Evolutionary conservation across 2,797 vertebrate species (phyloP).

Genomic region (Syndactyla subalaris): DNA sequence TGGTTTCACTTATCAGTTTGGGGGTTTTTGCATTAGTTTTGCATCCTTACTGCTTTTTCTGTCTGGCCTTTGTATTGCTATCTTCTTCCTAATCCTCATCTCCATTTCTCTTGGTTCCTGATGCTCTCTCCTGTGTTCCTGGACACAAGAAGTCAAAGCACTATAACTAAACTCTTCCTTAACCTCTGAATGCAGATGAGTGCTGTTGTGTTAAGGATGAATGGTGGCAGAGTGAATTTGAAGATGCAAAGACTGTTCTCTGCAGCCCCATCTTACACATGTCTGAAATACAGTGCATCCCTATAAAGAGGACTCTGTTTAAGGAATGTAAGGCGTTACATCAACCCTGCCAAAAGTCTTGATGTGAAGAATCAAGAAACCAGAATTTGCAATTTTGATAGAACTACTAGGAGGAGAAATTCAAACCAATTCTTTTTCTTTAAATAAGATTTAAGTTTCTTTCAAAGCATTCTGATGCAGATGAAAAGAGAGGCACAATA

Average conservation of each 20-base stretch:
- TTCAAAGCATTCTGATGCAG: background rate
- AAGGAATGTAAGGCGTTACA: background rate
- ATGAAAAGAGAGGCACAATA: background rate
- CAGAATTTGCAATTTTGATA: background rate
- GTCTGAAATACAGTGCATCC: background rate
- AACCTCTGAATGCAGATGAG: background rate
- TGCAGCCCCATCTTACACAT: background rate
- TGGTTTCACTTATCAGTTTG: background rate
- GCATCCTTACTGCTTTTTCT: background rate
- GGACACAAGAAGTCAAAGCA: background rate
- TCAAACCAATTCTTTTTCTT: background rate
- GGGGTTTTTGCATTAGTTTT: background rate
- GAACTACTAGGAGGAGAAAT: background rate
- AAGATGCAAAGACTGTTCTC: background rate
- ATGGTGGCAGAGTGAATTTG: background rate
- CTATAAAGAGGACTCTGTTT: background rate
- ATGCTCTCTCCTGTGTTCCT: background rate
- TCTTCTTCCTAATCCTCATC: background rate
- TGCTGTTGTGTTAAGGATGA: background rate
- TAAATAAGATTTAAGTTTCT: background rate
- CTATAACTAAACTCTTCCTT: background rate
- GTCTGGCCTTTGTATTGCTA: background rate
- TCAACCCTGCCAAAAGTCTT: background rate
- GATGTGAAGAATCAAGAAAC: background rate
- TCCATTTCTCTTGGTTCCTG: background rate